A percentile compares a stretch with the other conserved stretches of the same genome.
These are phyloP conservation scores for Drosophila nigromelanica DNA, from an alignment of 1,140 invertebrate species.

Conservation along the genomic window DNA sequence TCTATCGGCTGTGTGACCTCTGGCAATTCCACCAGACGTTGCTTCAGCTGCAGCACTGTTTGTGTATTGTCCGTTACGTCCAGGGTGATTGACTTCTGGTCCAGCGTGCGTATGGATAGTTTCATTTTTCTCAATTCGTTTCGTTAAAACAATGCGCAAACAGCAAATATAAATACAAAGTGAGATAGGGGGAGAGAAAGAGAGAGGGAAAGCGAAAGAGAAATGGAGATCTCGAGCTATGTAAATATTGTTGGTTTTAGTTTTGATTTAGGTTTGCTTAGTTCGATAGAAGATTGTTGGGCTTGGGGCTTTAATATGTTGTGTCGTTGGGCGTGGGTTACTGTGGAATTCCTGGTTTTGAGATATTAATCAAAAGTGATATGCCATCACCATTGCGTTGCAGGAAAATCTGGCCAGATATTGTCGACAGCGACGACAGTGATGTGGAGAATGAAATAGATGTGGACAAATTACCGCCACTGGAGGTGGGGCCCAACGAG, in stretches of 20 bases:
- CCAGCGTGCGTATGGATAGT: slow-evolving; percentile 66
- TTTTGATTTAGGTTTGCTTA: slow-evolving; percentile 7
- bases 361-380: slow-evolving; percentile 41
- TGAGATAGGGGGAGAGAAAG: too few species aligned
- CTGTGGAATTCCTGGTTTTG: neutral
- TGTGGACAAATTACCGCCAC: slow-evolving; percentile 84
- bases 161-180: neutral
- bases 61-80: slow-evolving; percentile 53
- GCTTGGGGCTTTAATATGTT: neutral
- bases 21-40: slow-evolving; percentile 40
- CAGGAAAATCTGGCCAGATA: slow-evolving; percentile 79
- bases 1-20: slow-evolving; percentile 54
- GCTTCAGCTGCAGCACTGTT: slow-evolving; percentile 61
- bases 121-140: slow-evolving; percentile 50
- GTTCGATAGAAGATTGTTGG: neutral
- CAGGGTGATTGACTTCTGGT: slow-evolving; percentile 59
- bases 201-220: too few species aligned
- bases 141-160: neutral
- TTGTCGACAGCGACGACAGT: slow-evolving; percentile 82
- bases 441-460: slow-evolving; percentile 83
- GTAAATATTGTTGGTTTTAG: neutral
- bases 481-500: slow-evolving; percentile 88
- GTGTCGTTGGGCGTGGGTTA: neutral
- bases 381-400: slow-evolving; percentile 44
- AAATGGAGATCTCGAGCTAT: neutral